phyloP scores from a whole-genome alignment of 2,113 vertebrate species.

The Thalassarche chlororhynchos region DNA sequence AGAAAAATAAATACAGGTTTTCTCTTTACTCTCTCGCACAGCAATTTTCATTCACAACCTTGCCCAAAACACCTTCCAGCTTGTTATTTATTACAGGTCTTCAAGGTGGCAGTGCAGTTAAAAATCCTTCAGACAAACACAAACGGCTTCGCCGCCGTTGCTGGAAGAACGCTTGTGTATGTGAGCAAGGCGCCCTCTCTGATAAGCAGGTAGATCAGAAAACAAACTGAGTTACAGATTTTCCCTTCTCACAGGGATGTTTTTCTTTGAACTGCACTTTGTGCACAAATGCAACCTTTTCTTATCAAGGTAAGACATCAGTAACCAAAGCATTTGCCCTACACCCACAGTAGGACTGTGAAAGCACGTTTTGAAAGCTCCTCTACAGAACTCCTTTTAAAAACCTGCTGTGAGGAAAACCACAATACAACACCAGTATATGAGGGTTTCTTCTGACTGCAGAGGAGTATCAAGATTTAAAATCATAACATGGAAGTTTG shows the following conservation, averaged over 20 bases:
- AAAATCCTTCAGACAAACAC: neutral
- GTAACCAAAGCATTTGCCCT: neutral
- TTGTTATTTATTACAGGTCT: neutral
- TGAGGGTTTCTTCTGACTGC: neutral
- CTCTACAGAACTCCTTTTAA: neutral
- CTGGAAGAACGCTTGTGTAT: neutral
- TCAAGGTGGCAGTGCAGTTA: neutral
- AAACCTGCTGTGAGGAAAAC: neutral
- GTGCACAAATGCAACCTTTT: neutral
- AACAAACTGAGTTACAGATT: neutral
- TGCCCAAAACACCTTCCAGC: neutral
- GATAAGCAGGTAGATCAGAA: neutral
- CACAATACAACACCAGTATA: neutral
- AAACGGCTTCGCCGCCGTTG: neutral
- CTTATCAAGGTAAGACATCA: neutral
- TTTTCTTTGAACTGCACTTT: neutral
- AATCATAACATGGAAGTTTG: neutral
- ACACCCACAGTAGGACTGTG: neutral
- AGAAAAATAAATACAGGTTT: neutral
- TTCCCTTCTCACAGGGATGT: neutral
- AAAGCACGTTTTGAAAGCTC: neutral
- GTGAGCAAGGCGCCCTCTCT: slow-evolving; percentile 8
- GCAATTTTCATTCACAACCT: neutral
- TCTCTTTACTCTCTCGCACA: neutral
- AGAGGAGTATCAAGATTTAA: neutral